Evolutionary conservation across 2,888 invertebrate genomes (phyloP).

Genomic region (Nowickia ferox): DNA sequence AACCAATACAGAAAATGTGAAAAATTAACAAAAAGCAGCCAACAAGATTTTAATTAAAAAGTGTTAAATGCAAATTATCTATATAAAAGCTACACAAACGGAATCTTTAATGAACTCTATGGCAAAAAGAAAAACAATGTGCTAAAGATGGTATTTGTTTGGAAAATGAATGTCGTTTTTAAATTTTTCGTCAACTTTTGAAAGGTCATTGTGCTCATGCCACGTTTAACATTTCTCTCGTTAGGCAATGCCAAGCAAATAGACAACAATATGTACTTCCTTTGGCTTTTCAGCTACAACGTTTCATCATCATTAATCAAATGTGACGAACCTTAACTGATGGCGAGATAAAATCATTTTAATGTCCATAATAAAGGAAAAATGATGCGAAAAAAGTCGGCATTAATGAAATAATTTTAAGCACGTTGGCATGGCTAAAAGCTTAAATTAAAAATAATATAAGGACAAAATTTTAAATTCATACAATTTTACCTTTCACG

Average conservation of each 20-base stretch:
- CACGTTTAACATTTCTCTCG: slow-evolving; percentile 43
- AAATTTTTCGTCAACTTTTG: background rate
- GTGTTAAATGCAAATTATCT: no score
- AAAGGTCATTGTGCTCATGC: slow-evolving; percentile 33
- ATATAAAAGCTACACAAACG: slow-evolving; percentile 11
- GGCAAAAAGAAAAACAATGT: background rate
- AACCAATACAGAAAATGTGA: background rate
- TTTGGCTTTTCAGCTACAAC: slow-evolving; percentile 25
- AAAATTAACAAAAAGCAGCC: background rate
- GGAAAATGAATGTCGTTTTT: slow-evolving; percentile 5
- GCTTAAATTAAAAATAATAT: slow-evolving; percentile 8
- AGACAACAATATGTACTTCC: background rate
- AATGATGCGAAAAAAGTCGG: slow-evolving; percentile 29
- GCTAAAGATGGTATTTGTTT: slow-evolving; percentile 31
- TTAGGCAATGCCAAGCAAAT: background rate
- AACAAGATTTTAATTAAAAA: slow-evolving; percentile 48
- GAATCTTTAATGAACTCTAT: slow-evolving; percentile 4
- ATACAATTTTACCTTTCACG: slow-evolving; percentile 13
- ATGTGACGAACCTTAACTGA: slow-evolving; percentile 68
- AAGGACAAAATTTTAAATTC: background rate
- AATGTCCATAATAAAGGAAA: slow-evolving; percentile 58
- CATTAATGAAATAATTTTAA: background rate
- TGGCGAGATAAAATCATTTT: slow-evolving; percentile 67
- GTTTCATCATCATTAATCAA: slow-evolving; percentile 65
- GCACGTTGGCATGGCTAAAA: background rate